Percentiles rank a stretch among this genome's conserved stretches.
phyloP scores from a whole-genome alignment of 1,140 invertebrate species.

The Latrodectus geometricus region DNA sequence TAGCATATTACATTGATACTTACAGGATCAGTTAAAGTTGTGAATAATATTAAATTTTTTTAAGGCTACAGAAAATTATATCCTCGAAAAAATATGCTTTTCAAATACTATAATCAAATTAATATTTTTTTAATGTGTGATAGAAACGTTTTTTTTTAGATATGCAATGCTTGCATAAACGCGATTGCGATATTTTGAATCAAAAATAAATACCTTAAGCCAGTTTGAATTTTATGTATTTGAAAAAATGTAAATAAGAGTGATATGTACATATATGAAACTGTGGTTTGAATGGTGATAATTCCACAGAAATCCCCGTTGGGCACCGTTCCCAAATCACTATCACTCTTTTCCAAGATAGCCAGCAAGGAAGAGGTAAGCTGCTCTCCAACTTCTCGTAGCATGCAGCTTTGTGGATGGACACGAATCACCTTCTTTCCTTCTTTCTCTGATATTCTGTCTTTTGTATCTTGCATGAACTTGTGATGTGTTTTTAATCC shows the following conservation, averaged over 20 bases:
- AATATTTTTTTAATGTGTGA: no score
- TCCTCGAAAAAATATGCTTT: no score
- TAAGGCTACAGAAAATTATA: no score
- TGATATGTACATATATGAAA: neutral
- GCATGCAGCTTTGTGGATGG: conserved; percentile 26
- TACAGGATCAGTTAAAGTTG: no score
- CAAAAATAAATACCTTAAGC: no score
- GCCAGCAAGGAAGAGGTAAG: conserved; percentile 51
- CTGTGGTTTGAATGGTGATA: conserved; percentile 33
- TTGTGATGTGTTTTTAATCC: neutral
- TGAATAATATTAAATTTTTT: no score
- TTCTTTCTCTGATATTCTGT: neutral
- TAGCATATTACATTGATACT: no score
- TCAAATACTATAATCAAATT: no score
- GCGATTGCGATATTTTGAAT: no score
- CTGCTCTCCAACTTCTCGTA: conserved; percentile 13
- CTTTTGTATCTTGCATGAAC: neutral
- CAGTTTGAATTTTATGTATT: no score
- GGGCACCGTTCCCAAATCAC: conserved; percentile 48
- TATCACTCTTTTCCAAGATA: conserved; percentile 44
- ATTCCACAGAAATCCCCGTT: conserved; percentile 54
- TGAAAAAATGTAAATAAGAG: neutral
- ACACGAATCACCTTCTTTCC: neutral
- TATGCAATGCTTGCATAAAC: no score
- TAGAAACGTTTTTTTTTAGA: no score